phyloP scores from a whole-genome alignment of 1,140 invertebrate species.

The Drosophila repleta region DNA sequence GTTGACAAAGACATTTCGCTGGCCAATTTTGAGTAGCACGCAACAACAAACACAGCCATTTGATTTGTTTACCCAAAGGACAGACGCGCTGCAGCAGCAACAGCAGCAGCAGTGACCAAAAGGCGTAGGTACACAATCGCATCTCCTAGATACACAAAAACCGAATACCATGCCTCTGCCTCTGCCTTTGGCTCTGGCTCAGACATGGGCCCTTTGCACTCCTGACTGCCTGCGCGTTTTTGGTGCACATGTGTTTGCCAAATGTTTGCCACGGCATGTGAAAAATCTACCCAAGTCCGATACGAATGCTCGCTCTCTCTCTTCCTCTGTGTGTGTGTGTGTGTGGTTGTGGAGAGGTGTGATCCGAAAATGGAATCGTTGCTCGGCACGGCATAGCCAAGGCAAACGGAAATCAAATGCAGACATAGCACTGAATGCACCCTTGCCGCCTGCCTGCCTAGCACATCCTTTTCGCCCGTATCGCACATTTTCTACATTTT shows the following conservation, averaged over 20 bases:
- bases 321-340: slow-evolving; percentile 24
- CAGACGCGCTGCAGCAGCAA: slow-evolving; percentile 10
- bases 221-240: slow-evolving; percentile 47
- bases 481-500: slow-evolving; percentile 66
- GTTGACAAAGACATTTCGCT: slow-evolving; percentile 73
- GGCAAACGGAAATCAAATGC: slow-evolving; percentile 76
- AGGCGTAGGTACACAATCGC: slow-evolving; percentile 69
- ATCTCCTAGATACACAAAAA: slow-evolving; percentile 62
- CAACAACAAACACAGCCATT: slow-evolving; percentile 68
- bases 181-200: neutral
- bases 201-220: slow-evolving; percentile 16
- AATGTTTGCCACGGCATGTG: slow-evolving; percentile 81
- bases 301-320: slow-evolving; percentile 24
- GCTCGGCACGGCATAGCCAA: slow-evolving; percentile 33
- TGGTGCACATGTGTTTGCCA: slow-evolving; percentile 74
- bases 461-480: slow-evolving; percentile 23
- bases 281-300: slow-evolving; percentile 62
- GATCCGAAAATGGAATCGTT: slow-evolving; percentile 32
- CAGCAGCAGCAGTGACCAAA: slow-evolving; percentile 70
- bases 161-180: slow-evolving; percentile 10
- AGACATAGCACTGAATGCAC: slow-evolving; percentile 51
- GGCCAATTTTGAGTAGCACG: slow-evolving; percentile 60
- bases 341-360: slow-evolving; percentile 62
- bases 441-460: slow-evolving; percentile 2
- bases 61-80: slow-evolving; percentile 76